Conservation (phyloP, 2,797 vertebrate species). For the Danionella dracula region DNA sequence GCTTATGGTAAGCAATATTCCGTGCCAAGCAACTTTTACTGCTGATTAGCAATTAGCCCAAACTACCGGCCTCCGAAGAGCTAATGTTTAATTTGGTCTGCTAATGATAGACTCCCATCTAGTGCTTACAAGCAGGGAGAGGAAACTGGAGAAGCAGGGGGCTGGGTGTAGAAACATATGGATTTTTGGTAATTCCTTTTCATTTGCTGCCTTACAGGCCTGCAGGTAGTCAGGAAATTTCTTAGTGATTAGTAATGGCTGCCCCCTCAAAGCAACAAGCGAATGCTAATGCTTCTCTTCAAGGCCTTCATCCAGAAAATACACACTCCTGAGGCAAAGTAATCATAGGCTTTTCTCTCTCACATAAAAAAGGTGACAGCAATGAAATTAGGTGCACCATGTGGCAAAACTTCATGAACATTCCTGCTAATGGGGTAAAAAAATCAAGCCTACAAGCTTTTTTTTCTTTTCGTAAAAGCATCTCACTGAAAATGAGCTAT, state of each 20-base stretch:
- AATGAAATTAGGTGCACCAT: constrained; percentile 20
- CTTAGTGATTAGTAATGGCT: constrained; percentile 71
- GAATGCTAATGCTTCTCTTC: constrained; percentile 63
- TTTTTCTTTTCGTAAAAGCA: too few species aligned
- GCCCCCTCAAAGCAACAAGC: constrained; percentile 62
- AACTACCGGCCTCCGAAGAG: constrained; percentile 70
- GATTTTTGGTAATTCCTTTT: constrained; percentile 75
- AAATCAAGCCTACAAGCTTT: background rate
- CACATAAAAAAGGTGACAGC: constrained; percentile 32
- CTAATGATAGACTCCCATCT: constrained; percentile 68
- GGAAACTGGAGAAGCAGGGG: constrained; percentile 21
- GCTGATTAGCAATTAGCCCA: constrained; percentile 79
- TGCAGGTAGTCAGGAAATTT: constrained; percentile 68
- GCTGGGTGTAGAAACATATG: constrained; percentile 61
- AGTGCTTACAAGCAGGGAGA: constrained; percentile 43
- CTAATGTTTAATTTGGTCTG: constrained; percentile 77
- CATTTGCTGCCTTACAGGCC: constrained; percentile 69
- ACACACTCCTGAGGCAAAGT: constrained; percentile 61
- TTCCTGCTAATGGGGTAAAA: background rate
- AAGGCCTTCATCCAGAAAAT: constrained; percentile 49
- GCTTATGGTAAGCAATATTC: constrained; percentile 79
- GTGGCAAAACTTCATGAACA: background rate
- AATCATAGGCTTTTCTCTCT: constrained; percentile 56
- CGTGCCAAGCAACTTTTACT: constrained; percentile 76
- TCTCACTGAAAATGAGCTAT: too few species aligned